Base-by-base conservation (phyloP, 2,888 invertebrate genomes). In the Cantharis flavilabris region DNA sequence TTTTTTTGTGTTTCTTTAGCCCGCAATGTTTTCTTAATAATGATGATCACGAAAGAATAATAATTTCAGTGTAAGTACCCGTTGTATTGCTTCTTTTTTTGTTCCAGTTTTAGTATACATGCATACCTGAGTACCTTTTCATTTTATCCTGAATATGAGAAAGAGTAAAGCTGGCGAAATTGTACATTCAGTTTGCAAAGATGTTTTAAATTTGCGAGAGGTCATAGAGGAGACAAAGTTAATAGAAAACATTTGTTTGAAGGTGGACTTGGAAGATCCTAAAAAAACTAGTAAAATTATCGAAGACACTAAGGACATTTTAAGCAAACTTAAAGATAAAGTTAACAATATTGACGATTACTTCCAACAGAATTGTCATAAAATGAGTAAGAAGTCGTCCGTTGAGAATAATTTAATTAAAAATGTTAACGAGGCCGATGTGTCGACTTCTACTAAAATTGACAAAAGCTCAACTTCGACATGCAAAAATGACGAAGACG, bases 271-370 rank as follows among this genome's bases (percentile, higher is more conserved):
- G n/a, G 73, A 79, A 20, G 62, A 80, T 73, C 70, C 71, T 23
- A 11, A 65, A n/a, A 75, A 73, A 63, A 23, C 71, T 5, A 69
- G 79, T n/a, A 75, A 76, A 13, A 63, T 81, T 49, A 73, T 82
- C 5, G 76, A 81, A 33, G 72, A 76, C 63, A 81, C 82, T 4
- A 82, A 83, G 79, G 73, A 20, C n/a, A 18, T 81, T 28, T 76
- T 84, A 23, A 79, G 80, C 63, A 63, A 72, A 26, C 76, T 84
- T 16, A 73, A 76, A 62, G 69, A 75, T 9, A 72, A 81, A 33
- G 76, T 80, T 49, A 62, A 70, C 3, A 73, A 77, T 63, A 71
- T 83, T 63, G 79, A 80, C 71, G 72, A 78, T 10, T 77, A 76
- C n/a, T 83, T 83, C 79, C 49, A 80, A n/a, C 69, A 79, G 20